Evolutionary conservation across 2,113 vertebrate species (phyloP).

Genomic region (Petrocephalus microphthalmus): DNA sequence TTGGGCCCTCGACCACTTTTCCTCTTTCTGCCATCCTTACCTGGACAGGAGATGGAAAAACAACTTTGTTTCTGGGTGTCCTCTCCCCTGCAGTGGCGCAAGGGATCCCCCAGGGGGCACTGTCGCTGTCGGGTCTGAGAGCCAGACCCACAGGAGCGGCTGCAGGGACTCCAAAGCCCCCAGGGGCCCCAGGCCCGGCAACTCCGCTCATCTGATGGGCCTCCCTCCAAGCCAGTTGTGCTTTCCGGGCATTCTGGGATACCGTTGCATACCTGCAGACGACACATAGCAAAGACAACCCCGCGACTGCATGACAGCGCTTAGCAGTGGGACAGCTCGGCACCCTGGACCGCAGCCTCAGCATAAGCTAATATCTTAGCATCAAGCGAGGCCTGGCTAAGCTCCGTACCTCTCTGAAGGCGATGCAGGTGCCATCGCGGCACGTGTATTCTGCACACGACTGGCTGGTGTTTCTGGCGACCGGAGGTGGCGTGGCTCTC

Average conservation of each 20-base stretch:
- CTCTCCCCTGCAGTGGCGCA: slow-evolving; percentile 62
- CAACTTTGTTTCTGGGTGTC: slow-evolving; percentile 63
- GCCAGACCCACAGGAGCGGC: slow-evolving; percentile 65
- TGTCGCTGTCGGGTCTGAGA: slow-evolving; percentile 51
- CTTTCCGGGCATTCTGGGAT: slow-evolving; percentile 59
- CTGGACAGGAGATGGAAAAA: slow-evolving; percentile 69
- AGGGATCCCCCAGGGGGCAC: slow-evolving; percentile 50
- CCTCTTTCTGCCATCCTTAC: slow-evolving; percentile 37
- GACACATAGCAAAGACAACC: neutral
- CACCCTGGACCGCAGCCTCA: neutral
- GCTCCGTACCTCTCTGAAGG: slow-evolving; percentile 62
- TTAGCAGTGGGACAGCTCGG: neutral
- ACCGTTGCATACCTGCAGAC: slow-evolving; percentile 73
- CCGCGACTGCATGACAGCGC: neutral
- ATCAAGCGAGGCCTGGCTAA: neutral
- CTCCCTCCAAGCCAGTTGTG: neutral
- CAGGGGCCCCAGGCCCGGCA: slow-evolving; percentile 72
- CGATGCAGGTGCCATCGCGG: slow-evolving; percentile 61
- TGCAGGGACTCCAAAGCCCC: slow-evolving; percentile 72
- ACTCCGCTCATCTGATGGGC: slow-evolving; percentile 57
- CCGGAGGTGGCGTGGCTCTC: slow-evolving; percentile 37
- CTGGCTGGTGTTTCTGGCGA: slow-evolving; percentile 36
- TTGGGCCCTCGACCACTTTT: too few relatives aligned
- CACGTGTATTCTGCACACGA: slow-evolving; percentile 72
- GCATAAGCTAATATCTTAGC: neutral